Evolutionary conservation across 2,797 vertebrate species (phyloP), one percentile per base, ranked within the genome.

Genomic region (Bradypodion ventrale): DNA sequence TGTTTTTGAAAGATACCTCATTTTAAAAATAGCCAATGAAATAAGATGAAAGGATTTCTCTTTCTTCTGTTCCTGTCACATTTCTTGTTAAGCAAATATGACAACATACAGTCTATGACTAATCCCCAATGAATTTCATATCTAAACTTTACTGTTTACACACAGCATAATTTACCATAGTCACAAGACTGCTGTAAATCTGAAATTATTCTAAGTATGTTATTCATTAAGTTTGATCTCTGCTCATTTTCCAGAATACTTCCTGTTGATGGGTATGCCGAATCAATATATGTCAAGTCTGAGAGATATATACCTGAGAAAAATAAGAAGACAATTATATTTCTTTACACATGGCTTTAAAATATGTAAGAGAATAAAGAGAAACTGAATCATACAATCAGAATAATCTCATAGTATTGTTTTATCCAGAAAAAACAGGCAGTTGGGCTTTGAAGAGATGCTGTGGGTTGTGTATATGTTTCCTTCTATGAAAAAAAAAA

Each of bases 191-290:
- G 98, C 93, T 99, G 99, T 92, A 99, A 94, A 90, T 99, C 99
- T 3, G 99, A 99, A 95, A 99, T 99, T 91, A 99, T 99, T 94
- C 99, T 96, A 91, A 99, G 97, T 78, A 99, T 97, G 94, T 99
- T 99, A 94, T 99, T 99, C 98, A 99, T 99, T 91, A 98, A 94
- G 92, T 99, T 99, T 87, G 99, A 99, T 93, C 99, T 96, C 92
- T 99, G 98, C 88, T 99, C 98, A 12, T 97, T 99, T 95, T 99
- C 99, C 95, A 99, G 95, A 92, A 99, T 99, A 96, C 98, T 99
- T 85, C 98, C 98, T 0, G 98, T 99, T 88, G 99, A 99, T 42
- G 99, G 99, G 93, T 99, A 99, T 23, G 98, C 98, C 0, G 98
- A 99, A 92, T 99, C 99, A 78, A 99, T 97, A 73, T 99, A 99